These are phyloP conservation scores for Petrolisthes cinctipes DNA, from an alignment of 2,888 invertebrate species.

Conservation along the genomic window DNA sequence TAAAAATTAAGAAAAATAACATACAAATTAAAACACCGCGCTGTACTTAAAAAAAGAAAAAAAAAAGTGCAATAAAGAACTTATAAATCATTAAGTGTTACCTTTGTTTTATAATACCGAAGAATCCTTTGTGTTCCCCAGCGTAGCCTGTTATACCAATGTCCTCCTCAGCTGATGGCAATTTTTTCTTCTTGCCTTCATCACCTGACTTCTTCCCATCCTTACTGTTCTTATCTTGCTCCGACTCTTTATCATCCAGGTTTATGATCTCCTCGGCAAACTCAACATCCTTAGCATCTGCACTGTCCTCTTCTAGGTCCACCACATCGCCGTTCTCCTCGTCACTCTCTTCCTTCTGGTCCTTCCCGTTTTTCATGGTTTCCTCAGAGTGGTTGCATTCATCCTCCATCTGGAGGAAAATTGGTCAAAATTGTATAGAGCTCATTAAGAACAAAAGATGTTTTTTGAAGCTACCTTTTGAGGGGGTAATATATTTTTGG, in stretches of 20 bases:
- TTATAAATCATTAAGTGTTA: not conserved
- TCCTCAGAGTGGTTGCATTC: constrained; percentile 27
- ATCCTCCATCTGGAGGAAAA: constrained; percentile 33
- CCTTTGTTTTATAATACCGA: constrained; percentile 61
- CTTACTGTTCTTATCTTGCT: not conserved
- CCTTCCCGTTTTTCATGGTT: constrained; percentile 24
- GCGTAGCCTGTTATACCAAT: constrained; percentile 47
- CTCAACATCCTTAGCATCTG: constrained; percentile 31
- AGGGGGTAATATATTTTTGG: too few relatives aligned
- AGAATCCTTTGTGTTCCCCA: constrained; percentile 46
- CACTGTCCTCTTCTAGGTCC: constrained; percentile 24
- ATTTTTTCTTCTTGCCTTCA: constrained; percentile 27
- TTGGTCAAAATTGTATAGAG: not conserved
- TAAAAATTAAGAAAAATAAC: too few relatives aligned
- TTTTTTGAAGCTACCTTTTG: too few relatives aligned
- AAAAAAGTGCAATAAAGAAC: too few relatives aligned
- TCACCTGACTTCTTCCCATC: not conserved
- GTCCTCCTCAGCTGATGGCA: constrained; percentile 42
- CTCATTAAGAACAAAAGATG: not conserved
- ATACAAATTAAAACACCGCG: too few relatives aligned
- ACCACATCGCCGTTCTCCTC: constrained; percentile 28
- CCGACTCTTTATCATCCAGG: constrained; percentile 7
- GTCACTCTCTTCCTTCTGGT: not conserved
- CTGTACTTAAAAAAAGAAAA: too few relatives aligned
- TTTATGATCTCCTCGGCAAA: constrained; percentile 20